phyloP scores from a whole-genome alignment of 35 echinoderm and acorn worm genomes.

The Anneissia japonica region DNA sequence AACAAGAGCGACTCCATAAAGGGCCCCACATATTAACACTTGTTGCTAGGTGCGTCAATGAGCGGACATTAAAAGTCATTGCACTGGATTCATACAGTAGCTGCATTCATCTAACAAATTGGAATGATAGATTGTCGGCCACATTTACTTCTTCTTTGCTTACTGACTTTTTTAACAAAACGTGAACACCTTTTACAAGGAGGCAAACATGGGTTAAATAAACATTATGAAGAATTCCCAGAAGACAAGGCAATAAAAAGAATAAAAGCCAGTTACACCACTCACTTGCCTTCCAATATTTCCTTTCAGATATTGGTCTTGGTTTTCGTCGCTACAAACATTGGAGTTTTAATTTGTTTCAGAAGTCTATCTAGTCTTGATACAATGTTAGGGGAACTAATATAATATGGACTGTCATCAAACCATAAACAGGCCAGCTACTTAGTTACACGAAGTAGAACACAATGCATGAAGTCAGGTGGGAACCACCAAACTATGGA shows the following conservation, averaged over 20 bases:
- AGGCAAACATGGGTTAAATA: conserved; percentile 29
- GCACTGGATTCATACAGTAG: conserved; percentile 25
- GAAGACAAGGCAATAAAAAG: conserved; percentile 24
- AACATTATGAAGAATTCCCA: conserved; percentile 5
- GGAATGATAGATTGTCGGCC: conserved; percentile 15
- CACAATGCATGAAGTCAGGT: conserved; percentile 55
- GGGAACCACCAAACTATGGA: conserved; percentile 33
- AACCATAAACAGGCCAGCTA: conserved; percentile 29
- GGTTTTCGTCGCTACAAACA: conserved; percentile 18
- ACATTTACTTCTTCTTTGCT: conserved; percentile 17
- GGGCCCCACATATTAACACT: conserved; percentile 50
- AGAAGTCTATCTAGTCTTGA: conserved; percentile 5
- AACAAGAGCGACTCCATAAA: conserved; percentile 64
- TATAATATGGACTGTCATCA: conserved; percentile 15
- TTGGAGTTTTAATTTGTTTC: conserved; percentile 1
- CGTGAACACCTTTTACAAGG: conserved; percentile 27
- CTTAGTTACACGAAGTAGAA: conserved; percentile 27
- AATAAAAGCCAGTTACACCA: conserved; percentile 48
- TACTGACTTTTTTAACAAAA: conserved; percentile 52
- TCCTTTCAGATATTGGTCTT: conserved; percentile 29
- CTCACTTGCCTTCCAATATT: conserved; percentile 53
- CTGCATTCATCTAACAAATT: conserved; percentile 39
- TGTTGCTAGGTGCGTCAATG: conserved; percentile 37
- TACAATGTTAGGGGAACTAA: not conserved
- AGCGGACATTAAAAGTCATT: conserved; percentile 71